These are phyloP conservation scores for Pimpla rufipes DNA, from an alignment of 2,888 invertebrate genomes.

Conservation along the genomic window DNA sequence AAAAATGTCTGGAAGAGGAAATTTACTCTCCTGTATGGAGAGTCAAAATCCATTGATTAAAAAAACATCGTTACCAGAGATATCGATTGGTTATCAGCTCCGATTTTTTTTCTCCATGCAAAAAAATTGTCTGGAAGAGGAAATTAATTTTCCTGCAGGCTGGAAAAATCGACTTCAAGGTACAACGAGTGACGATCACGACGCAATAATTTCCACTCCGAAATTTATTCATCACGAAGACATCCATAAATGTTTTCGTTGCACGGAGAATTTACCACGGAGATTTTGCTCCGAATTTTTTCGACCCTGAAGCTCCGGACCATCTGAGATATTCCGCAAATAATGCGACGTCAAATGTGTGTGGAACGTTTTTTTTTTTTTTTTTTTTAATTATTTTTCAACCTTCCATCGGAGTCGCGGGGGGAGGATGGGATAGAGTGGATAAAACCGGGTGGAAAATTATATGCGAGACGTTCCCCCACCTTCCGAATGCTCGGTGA, in stretches of 20 bases:
- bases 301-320: background rate
- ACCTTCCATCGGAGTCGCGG: background rate
- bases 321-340: slow-evolving; percentile 1
- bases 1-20: too few relatives aligned
- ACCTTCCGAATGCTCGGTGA: slow-evolving; percentile 21
- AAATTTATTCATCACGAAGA: too few relatives aligned
- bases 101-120: too few relatives aligned
- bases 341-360: slow-evolving; percentile 21
- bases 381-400: too few relatives aligned
- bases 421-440: slow-evolving; percentile 4
- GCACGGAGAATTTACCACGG: background rate
- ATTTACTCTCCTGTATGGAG: too few relatives aligned
- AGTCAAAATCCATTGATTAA: too few relatives aligned
- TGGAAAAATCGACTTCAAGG: too few relatives aligned
- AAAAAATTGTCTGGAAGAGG: too few relatives aligned
- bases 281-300: background rate
- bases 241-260: too few relatives aligned
- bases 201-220: background rate
- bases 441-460: slow-evolving; percentile 10
- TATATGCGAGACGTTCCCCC: slow-evolving; percentile 2
- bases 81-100: too few relatives aligned
- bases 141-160: too few relatives aligned
- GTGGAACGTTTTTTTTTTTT: background rate
- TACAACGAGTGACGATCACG: background rate
- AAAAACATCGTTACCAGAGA: too few relatives aligned